Evolutionary conservation across 2,797 vertebrate species (phyloP).

Genomic region (Varecia variegata): DNA sequence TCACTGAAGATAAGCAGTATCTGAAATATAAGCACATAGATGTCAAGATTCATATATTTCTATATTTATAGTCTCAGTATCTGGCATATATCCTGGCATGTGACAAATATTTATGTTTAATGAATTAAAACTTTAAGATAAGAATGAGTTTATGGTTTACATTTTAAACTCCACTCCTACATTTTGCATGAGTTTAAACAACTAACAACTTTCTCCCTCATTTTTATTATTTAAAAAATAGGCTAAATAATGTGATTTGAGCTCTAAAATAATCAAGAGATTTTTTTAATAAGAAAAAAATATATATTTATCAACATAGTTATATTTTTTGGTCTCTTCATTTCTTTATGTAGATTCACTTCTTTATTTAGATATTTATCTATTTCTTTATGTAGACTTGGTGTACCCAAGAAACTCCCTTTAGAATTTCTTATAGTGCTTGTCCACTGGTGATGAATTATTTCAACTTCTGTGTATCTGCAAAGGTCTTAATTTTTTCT

Average conservation of each 20-base stretch:
- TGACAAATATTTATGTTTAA: background rate
- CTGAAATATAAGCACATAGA: background rate
- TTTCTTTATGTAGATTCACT: slow-evolving; percentile 14
- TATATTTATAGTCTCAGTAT: background rate
- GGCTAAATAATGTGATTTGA: background rate
- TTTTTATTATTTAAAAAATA: background rate
- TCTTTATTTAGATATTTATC: background rate
- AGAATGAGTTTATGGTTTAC: background rate
- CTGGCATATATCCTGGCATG: background rate
- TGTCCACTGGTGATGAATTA: background rate
- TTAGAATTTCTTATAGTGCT: background rate
- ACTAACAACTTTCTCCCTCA: background rate
- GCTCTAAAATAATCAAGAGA: background rate
- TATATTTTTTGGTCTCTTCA: background rate
- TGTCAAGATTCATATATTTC: background rate
- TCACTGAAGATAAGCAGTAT: background rate
- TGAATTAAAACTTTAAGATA: background rate
- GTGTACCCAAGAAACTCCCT: background rate
- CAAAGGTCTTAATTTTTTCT: background rate
- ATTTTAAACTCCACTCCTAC: background rate
- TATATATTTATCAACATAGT: background rate
- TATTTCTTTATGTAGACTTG: background rate
- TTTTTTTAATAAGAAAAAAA: background rate
- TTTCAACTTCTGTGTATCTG: slow-evolving; percentile 7
- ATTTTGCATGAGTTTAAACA: background rate